Evolutionary conservation across 30 jellyfish, hydroid and myxozoan species (phyloP), one percentile per base, ranked within the genome.

Genomic region (Hydractinia symbiolongicarpus): DNA sequence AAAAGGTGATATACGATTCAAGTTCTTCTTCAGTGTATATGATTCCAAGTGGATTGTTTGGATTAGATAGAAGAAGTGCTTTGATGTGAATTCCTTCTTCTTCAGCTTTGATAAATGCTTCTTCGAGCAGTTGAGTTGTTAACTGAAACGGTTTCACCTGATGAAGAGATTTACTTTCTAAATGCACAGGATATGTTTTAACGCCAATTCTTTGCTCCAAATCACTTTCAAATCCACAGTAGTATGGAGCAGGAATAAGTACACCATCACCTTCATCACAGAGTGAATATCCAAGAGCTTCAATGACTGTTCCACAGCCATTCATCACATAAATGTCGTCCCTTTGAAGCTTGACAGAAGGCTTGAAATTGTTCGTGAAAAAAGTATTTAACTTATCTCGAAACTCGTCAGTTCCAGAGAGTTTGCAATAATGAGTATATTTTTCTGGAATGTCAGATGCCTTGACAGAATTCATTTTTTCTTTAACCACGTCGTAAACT

Each of bases 231-330:
- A 88, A 88, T 13, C 91, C 94, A 58, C 94, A 87, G 73, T 88
- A 88, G 80, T 80, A 88, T 10, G 96, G 96, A 6, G 96, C 87
- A 8, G 96, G 96, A 49, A 83, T 73, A 44, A 88, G 93, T 44
- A 83, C 61, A 9, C 93, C 91, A 50, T 88, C 96, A 19, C 94
- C 94, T 56, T 83, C 94, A 60, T 88, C 89, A 50, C 83, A 72
- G 20, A 88, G 21, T 4, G 94, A 50, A 70, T 73, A 53, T 64
- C 94, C 95, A 58, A 81, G 82, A 73, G 84, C 52, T 82, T 88
- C 96, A 54, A 88, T 54, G 16, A 88, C 94, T 14, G 94, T 73
- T 49, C 96, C 96, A 82, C 91, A 83, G 16, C 96, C 96, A 83
- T 79, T 83, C 83, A 88, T 74, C 21, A 83, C 90, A 78, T 16